Evolutionary conservation across 2,888 invertebrate genomes (phyloP).

Genomic region (Meiosimyza decipiens): DNA sequence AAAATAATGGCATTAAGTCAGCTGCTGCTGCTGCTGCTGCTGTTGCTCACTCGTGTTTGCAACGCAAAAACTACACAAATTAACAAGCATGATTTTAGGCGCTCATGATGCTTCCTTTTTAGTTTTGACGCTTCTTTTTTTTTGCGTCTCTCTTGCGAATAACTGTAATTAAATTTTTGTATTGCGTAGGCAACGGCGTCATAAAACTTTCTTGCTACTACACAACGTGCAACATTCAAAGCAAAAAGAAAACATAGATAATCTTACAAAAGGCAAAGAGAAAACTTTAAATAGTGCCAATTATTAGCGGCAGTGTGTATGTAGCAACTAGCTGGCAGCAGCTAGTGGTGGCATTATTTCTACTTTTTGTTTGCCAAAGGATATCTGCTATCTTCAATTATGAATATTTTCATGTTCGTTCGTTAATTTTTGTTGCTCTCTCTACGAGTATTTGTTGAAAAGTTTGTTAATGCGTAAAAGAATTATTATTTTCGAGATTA

Average conservation of each 20-base stretch:
- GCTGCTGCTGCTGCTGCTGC: neutral
- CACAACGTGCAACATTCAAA: neutral
- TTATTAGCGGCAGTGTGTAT: conserved; percentile 12
- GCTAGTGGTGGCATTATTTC: neutral
- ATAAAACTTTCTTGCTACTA: neutral
- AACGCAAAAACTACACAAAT: conserved; percentile 13
- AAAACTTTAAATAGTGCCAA: conserved; percentile 9
- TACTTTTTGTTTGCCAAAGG: conserved; percentile 9
- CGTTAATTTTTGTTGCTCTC: neutral
- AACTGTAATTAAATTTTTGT: conserved; percentile 13
- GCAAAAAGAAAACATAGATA: neutral
- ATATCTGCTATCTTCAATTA: conserved; percentile 16
- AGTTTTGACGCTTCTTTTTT: too few relatives aligned
- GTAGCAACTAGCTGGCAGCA: neutral
- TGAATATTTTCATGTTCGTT: conserved; percentile 2
- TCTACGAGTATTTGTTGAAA: conserved; percentile 32
- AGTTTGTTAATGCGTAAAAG: conserved; percentile 43
- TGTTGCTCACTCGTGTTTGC: neutral
- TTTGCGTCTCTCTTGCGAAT: too few relatives aligned
- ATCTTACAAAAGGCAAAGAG: neutral
- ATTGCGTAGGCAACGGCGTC: neutral
- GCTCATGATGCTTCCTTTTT: conserved; percentile 1
- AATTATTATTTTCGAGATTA: conserved; percentile 45
- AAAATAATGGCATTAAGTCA: too few relatives aligned
- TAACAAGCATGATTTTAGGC: conserved; percentile 37